Base-by-base conservation (phyloP, 2,113 vertebrate genomes). In the Siniperca knerii region DNA sequence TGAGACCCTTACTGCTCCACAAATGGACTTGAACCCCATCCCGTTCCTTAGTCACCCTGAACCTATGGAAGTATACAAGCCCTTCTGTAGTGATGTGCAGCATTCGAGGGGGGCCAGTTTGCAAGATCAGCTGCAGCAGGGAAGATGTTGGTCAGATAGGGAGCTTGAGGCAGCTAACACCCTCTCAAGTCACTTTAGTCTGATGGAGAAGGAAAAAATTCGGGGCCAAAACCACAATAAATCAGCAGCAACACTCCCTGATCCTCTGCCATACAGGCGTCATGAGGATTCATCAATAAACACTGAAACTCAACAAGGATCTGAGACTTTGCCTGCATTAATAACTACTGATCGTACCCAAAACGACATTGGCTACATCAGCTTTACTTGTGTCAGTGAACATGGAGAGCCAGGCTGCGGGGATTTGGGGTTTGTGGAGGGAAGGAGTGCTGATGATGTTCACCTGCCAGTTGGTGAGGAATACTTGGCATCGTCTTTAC, bases 131-230 rank as follows among this genome's bases (percentile, higher is more conserved):
- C 1, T 5, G 6, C 65, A 62, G 35, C 65, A 37, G 48, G 44
- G n/a, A 23, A 64, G 23, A 33, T 2, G 33, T 20, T 87, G 85
- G 85, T 84, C 87, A 0, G 44, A 60, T 0, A 0, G 0, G 0
- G 91, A 92, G 78, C 77, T 90, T 0, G 82, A 89, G 37, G 91
- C 67, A 9, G 91, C 84, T 0, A 35, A 89, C 29, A 86, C 80
- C 4, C 89, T 89, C 29, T 8, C 85, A 64, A 82, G 57, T 55
- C 1, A 40, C 35, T 89, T 79, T 21, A 48, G 12, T 8, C 25
- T 42, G 35, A 44, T 2, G 48, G 54, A 79, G 20, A 8, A 62
- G 35, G 54, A 15, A 20, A 9, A 15, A 13, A 61, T 55, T 60
- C 23, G 40, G 37, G 9, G 9, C 21, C 23, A 10, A 20, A 50